phyloP scores from a whole-genome alignment of 2,797 vertebrate genomes.

The Amblyopsis hoosieri region DNA sequence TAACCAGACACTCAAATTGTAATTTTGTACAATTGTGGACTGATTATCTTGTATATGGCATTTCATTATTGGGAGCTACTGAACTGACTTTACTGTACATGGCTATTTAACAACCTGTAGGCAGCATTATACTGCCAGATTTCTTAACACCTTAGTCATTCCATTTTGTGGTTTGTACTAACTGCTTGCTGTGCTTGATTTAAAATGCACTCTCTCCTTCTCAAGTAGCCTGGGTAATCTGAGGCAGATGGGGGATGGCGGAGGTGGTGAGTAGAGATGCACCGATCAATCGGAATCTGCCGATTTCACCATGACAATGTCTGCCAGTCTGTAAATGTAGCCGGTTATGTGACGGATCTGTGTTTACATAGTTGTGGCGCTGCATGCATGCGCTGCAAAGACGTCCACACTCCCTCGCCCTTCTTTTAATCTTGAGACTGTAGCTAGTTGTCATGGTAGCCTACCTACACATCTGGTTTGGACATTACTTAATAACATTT shows the following conservation, averaged over 20 bases:
- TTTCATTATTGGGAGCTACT: background rate
- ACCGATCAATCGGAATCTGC: slow-evolving; percentile 9
- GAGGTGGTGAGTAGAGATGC: slow-evolving; percentile 35
- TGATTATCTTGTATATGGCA: background rate
- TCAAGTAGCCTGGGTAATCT: slow-evolving; percentile 43
- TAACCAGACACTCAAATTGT: background rate
- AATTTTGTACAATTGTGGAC: background rate
- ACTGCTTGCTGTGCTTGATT: slow-evolving; percentile 25
- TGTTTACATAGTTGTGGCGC: no score
- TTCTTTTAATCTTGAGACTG: no score
- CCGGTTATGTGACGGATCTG: no score
- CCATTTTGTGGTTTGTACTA: slow-evolving; percentile 28
- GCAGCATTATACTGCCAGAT: slow-evolving; percentile 14
- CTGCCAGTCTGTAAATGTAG: no score
- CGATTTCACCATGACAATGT: slow-evolving; percentile 18
- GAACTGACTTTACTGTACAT: background rate
- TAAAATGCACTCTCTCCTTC: slow-evolving; percentile 41
- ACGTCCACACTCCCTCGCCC: no score
- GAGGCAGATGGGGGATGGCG: slow-evolving; percentile 57
- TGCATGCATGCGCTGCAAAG: no score
- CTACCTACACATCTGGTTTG: no score
- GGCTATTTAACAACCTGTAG: slow-evolving; percentile 4
- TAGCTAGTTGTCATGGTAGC: no score
- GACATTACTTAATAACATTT: no score
- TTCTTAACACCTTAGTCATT: slow-evolving; percentile 17